Evolutionary conservation across 2,888 invertebrate genomes (phyloP), one percentile per base, ranked within the genome.

Genomic region (Liposcelis brunnea): DNA sequence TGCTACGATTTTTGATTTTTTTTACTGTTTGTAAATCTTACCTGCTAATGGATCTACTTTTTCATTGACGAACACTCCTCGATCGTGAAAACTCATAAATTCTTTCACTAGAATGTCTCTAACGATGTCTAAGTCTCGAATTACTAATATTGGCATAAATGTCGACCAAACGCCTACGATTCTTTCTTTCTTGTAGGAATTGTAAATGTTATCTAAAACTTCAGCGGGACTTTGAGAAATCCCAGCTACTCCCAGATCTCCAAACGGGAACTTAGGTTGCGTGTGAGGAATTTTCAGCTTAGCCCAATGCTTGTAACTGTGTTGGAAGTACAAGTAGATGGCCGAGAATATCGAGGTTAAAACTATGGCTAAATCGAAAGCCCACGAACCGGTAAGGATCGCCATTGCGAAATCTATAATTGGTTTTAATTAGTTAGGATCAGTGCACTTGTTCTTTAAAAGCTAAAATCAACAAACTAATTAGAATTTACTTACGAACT

Each of bases 21-120:
- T 26, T 4, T 6, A 26, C 4, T 4, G 5, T 26, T 26, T n/a
- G n/a, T 26, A 26, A 8, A 6, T 4, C 40, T 40, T 40, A 40
- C 40, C 59, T 0, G 74, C 70, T 32, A 77, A 52, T 0, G 71
- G 74, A 58, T 78, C 75, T 12, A 70, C 67, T 12, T 67, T 60
- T 44, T 75, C 75, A 47, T 76, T 74, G 43, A 63, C 66, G 54
- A 72, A 72, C 31, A 74, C 63, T 1, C 77, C 78, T 42, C 77
- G 71, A 52, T 78, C 76, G 57, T 72, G 69, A 51, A 80, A 80
- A 57, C 73, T 63, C 11, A 64, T 64, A 51, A 76, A 80, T 55
- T 79, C 77, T 52, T 67, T 70, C 36, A 70, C 67, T 52, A 79
- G 56, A 16, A 80, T 65, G 44, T 68, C 63, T 32, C 56, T 57